Evolutionary conservation across 2,888 invertebrate species (phyloP), one percentile per base, ranked within the genome.

Genomic region (Leucoma salicis): DNA sequence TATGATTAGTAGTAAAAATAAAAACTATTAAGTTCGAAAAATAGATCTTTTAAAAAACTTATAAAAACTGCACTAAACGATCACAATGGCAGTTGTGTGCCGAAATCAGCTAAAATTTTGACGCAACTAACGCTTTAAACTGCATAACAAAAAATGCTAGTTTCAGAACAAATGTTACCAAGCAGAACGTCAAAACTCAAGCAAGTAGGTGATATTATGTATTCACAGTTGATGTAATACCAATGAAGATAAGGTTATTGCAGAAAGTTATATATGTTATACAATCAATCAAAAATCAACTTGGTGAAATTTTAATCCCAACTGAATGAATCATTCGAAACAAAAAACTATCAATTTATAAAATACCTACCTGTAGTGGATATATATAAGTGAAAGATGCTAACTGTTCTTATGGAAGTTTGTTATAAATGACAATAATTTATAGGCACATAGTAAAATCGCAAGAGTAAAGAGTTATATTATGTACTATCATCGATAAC

Each of bases 211-310:
- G 18, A 46, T 44, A 46, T 59, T 60, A 59, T 54, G 46, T 48
- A 50, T 50, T 60, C 53, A 50, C 35, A 39, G 48, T 64, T 66
- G 56, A 67, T 65, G 66, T 61, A 67, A 69, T 53, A 52, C 42
- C 24, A 45, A 42, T 13, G 33, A 45, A 37, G 49, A 53, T 66
- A 55, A 53, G 49, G 39, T 51, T 49, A 43, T 46, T 55, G 51
- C 57, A 57, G 52, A 66, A 61, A 61, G 58, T 63, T 63, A 54
- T 46, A 59, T 57, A 58, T 62, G 59, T 53, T 71, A 65, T 56
- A 66, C 66, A 70, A 69, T 62, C 55, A 44, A 57, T 59, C 43
- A 57, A 39, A 38, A 49, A 42, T 31, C 34, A 37, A 42, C 34
- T 12, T 10, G 32, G 39, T 46, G 44, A 40, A 58, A 54, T 49